These are phyloP conservation scores for Lanius ludovicianus DNA, from an alignment of 2,113 vertebrate species.

Conservation along the genomic window DNA sequence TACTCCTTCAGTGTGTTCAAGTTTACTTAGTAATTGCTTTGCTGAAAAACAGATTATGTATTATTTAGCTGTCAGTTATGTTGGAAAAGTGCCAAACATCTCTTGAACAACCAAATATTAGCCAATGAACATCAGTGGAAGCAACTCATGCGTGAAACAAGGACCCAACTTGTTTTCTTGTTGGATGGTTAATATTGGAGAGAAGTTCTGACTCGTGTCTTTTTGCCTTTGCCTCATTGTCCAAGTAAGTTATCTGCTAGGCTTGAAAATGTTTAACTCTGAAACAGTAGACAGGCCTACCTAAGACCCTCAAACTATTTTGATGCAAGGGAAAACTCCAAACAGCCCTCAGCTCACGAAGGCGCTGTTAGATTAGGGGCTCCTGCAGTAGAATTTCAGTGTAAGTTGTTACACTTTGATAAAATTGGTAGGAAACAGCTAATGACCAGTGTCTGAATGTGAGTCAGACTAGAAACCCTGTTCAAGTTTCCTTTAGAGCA, in stretches of 20 bases:
- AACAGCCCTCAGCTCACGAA: neutral
- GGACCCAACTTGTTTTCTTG: neutral
- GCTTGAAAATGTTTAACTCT: neutral
- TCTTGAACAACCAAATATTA: slow-evolving; percentile 42
- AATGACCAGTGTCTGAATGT: neutral
- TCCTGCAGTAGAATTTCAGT: neutral
- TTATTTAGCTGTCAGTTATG: slow-evolving; percentile 72
- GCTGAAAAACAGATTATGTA: slow-evolving; percentile 74
- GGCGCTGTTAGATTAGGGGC: neutral
- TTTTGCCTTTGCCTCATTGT: neutral
- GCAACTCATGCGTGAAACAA: neutral
- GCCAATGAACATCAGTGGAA: neutral
- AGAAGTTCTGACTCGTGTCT: neutral
- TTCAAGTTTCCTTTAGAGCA: neutral
- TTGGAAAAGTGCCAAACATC: slow-evolving; percentile 49
- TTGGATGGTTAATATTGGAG: neutral
- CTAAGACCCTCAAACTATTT: neutral
- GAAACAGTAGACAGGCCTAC: neutral
- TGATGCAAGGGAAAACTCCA: neutral
- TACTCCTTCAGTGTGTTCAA: slow-evolving; percentile 33
- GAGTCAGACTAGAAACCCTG: neutral
- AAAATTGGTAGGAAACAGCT: neutral
- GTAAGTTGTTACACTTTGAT: neutral
- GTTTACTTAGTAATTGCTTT: slow-evolving; percentile 68
- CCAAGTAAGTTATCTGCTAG: neutral